Evolutionary conservation across 2,797 vertebrate genomes (phyloP).

Genomic region (Hypotaenidia philippensis): DNA sequence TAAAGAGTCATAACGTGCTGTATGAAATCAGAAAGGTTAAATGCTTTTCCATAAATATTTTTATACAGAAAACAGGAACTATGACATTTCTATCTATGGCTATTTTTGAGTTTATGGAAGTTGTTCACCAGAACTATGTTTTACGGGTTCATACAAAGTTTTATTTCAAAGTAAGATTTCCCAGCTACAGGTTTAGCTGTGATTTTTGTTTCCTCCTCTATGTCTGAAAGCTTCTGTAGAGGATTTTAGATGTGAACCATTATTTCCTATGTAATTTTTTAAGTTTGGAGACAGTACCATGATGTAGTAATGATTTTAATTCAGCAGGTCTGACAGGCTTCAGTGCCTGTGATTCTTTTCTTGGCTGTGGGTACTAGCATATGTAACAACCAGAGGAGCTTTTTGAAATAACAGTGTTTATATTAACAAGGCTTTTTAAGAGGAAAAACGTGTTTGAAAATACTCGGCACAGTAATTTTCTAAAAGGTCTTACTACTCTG

Average conservation of each 20-base stretch:
- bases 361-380: neutral
- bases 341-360: neutral
- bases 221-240: neutral
- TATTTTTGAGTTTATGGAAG: neutral
- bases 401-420: neutral
- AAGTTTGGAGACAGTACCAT: neutral
- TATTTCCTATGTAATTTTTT: neutral
- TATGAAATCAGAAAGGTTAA: neutral
- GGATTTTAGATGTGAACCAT: neutral
- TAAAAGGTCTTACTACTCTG: neutral
- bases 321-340: neutral
- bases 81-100: neutral
- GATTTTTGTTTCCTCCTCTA: neutral
- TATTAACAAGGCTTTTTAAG: neutral
- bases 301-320: neutral
- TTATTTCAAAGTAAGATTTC: neutral
- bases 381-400: neutral
- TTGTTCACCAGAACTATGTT: neutral
- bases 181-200: neutral
- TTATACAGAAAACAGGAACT: neutral
- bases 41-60: neutral
- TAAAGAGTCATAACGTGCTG: neutral
- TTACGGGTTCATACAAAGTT: neutral
- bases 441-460: neutral
- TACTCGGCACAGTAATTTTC: neutral